These are phyloP conservation scores for Matsumyia berberina DNA, from an alignment of 2,888 invertebrate species.

Conservation along the genomic window DNA sequence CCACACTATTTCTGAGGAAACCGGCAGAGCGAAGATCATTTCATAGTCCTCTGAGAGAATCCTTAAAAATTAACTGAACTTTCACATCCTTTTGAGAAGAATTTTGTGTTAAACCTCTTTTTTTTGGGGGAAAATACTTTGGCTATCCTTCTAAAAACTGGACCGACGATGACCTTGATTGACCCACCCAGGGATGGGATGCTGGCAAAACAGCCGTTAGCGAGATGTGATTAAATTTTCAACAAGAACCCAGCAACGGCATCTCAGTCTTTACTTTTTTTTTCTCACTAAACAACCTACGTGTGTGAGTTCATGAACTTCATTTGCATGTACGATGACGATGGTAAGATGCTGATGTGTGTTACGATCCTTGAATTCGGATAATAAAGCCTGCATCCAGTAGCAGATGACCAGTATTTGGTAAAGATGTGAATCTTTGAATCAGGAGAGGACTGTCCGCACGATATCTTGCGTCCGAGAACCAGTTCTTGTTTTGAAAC, in stretches of 20 bases:
- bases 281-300: constrained; percentile 3
- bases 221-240: constrained; percentile 69
- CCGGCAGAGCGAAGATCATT: constrained; percentile 50
- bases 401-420: constrained; percentile 66
- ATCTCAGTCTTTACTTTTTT: constrained; percentile 1
- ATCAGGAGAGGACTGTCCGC: constrained; percentile 25
- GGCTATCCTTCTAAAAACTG: constrained; percentile 44
- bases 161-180: constrained; percentile 68
- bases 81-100: constrained; percentile 63
- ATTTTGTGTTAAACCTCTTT: constrained; percentile 40
- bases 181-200: constrained; percentile 65
- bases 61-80: constrained; percentile 58
- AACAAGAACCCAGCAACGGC: constrained; percentile 41
- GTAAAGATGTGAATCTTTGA: constrained; percentile 65
- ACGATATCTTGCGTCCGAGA: constrained; percentile 58
- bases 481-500: constrained; percentile 57
- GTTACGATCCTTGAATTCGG: constrained; percentile 33
- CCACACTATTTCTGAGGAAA: constrained; percentile 59
- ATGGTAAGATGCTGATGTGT: constrained; percentile 52
- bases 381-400: constrained; percentile 58
- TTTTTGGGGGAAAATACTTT: constrained; percentile 16
- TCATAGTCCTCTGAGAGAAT: constrained; percentile 56
- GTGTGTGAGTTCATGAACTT: constrained; percentile 64
- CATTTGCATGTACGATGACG: constrained; percentile 35
- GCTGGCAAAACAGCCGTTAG: constrained; percentile 61